Percentiles rank a stretch among this genome's conserved stretches.
phyloP scores from a whole-genome alignment of 1,140 invertebrate species.

The Drosophila parvula region DNA sequence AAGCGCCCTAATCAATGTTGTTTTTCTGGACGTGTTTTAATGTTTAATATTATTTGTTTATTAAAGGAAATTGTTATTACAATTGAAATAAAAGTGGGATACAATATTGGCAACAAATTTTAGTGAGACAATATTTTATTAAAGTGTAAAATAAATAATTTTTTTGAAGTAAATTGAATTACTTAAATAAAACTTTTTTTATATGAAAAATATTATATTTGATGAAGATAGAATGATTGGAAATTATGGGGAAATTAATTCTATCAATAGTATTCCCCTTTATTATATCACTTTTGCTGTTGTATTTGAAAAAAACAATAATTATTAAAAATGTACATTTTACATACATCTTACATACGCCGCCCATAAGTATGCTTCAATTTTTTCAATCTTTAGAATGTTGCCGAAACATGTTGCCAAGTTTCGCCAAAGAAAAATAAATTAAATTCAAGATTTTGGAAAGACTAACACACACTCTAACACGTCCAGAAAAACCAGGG shows the following conservation, averaged over 20 bases:
- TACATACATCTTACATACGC: not conserved
- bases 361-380: slow-evolving; percentile 52
- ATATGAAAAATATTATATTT: too few species aligned
- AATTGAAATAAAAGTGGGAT: not conserved
- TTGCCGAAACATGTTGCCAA: slow-evolving; percentile 27
- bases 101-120: too few species aligned
- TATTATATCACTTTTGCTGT: slow-evolving; percentile 2
- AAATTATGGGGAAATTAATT: not conserved
- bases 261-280: not conserved
- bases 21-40: slow-evolving; percentile 5
- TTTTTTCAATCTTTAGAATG: not conserved
- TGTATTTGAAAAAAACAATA: not conserved
- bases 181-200: too few species aligned
- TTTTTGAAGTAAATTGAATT: too few species aligned
- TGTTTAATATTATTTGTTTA: not conserved
- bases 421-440: not conserved
- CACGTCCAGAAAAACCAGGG: slow-evolving; percentile 18
- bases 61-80: not conserved
- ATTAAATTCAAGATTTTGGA: not conserved
- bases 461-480: not conserved
- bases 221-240: not conserved
- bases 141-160: too few species aligned
- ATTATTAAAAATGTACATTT: not conserved
- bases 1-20: not conserved
- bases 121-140: too few species aligned